Evolutionary conservation across 2,797 vertebrate genomes (phyloP), one percentile per base, ranked within the genome.

Genomic region (Lepus oiostolus): DNA sequence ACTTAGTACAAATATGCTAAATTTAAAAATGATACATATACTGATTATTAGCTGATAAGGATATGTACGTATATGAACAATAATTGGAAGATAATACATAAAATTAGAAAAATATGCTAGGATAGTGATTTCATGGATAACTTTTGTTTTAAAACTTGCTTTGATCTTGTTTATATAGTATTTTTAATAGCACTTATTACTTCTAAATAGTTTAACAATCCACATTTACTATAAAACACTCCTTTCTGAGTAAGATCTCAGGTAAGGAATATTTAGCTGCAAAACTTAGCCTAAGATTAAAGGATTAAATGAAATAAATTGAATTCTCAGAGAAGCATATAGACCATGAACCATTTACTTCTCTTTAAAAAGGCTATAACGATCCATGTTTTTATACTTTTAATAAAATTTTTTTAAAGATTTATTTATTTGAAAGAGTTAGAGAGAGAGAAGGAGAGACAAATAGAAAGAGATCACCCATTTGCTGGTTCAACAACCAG

Each of bases 241-340:
- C 70, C 50, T 88, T 91, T 67, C 35, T 88, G 30, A 94, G 32
- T 68, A 94, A 68, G n/a, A 85, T 28, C 81, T 94, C 77, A 58
- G 21, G 42, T 75, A 38, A 2, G 6, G 7, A n/a, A 5, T 47
- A 77, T 52, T 76, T 50, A 88, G 14, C 60, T 68, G 4, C 38
- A 87, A 96, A 88, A n/a, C 3, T 38, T 65, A 38, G 47, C 77
- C 74, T 83, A 60, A 90, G 28, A 47, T 82, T 88, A 83, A 92
- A 32, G 8, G 35, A 80, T 72, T n/a, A 92, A 7, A 50, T 75
- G 47, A 88, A 79, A n/a, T 65, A 70, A 89, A 54, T 16, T n/a
- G 62, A 89, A 35, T 30, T 68, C 30, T 68, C 70, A 2, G 22
- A 79, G 83, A 91, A 80, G 38, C 50, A 63, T 30, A 35, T 35